Conservation (phyloP, 2,113 vertebrate species). For the Clarias magur region DNA sequence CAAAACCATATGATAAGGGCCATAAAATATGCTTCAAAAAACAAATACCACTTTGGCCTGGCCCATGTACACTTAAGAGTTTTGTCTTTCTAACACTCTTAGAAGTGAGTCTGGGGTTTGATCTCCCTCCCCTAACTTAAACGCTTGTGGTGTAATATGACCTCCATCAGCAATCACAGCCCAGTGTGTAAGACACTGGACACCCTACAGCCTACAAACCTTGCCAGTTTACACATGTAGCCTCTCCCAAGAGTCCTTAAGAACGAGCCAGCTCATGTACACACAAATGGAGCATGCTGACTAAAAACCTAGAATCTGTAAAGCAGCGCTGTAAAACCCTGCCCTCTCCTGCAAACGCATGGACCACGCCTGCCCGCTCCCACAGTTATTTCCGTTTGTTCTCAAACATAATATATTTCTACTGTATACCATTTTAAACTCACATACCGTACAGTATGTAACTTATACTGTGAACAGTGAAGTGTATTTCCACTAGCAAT, state of each 20-base stretch:
- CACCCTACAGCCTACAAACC: neutral
- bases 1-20: neutral
- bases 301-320: neutral
- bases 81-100: neutral
- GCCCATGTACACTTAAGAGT: too few species aligned
- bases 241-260: neutral
- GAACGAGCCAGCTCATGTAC: neutral
- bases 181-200: neutral
- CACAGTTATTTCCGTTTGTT: neutral
- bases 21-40: neutral
- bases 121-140: neutral
- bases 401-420: neutral
- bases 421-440: neutral
- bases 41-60: neutral
- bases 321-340: neutral
- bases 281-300: neutral
- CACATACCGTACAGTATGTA: neutral
- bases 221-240: neutral
- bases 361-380: neutral
- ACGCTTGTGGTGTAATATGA: neutral
- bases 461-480: neutral
- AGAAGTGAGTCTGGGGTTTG: neutral
- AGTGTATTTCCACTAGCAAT: neutral
- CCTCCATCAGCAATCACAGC: neutral
- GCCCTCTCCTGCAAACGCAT: neutral